phyloP scores from a whole-genome alignment of 2,888 invertebrate genomes.

The Athripsodes cinereus region DNA sequence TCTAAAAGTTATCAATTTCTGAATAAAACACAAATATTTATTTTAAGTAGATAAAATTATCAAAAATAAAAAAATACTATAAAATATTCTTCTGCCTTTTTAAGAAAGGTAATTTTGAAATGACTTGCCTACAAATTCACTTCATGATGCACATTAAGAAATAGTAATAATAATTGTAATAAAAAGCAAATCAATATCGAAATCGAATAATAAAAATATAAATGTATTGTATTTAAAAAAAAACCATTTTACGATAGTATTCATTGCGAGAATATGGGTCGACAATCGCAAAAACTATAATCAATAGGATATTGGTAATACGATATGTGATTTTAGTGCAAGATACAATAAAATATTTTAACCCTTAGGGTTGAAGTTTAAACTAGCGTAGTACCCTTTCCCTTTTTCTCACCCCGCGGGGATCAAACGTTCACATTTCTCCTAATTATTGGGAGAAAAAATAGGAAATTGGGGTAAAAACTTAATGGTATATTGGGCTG shows the following conservation, averaged over 20 bases:
- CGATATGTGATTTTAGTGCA: conserved; percentile 22
- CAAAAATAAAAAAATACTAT: too few relatives aligned
- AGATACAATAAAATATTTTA: conserved; percentile 11
- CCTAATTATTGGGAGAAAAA: conserved; percentile 26
- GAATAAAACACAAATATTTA: too few relatives aligned
- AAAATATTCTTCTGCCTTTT: too few relatives aligned
- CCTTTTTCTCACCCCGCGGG: conserved; percentile 23
- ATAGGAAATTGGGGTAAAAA: conserved; percentile 1
- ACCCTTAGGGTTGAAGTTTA: conserved; percentile 24
- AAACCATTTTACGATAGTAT: conserved; percentile 5
- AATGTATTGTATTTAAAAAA: conserved; percentile 2
- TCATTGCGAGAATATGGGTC: conserved; percentile 5
- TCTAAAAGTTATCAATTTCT: too few relatives aligned
- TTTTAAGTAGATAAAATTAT: too few relatives aligned
- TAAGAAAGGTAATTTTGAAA: too few relatives aligned
- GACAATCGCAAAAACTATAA: not conserved
- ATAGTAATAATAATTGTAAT: too few relatives aligned
- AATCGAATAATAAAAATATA: too few relatives aligned
- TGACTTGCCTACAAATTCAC: too few relatives aligned
- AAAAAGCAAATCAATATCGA: too few relatives aligned
- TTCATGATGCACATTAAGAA: too few relatives aligned
- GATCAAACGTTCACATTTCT: conserved; percentile 24
- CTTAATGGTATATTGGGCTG: not conserved
- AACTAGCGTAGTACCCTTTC: conserved; percentile 14
- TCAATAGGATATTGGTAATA: conserved; percentile 16